Evolutionary conservation across 2,797 vertebrate species (phyloP), one percentile per base, ranked within the genome.

Genomic region (Gouania willdenowi): DNA sequence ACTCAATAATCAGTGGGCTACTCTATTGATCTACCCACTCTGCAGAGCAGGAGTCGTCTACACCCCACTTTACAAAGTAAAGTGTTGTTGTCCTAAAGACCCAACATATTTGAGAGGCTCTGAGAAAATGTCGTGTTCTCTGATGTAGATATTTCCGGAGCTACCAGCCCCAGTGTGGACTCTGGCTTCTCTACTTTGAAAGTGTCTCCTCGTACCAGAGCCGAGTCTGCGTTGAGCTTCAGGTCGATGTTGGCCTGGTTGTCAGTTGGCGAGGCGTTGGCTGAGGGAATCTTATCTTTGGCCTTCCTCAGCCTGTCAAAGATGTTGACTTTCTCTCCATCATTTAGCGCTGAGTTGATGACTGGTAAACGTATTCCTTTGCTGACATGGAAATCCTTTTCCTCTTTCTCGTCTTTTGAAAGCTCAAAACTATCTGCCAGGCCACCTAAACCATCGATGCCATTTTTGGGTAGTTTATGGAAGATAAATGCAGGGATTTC

Each of bases 41-140:
- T n/a, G n/a, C n/a, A n/a, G n/a, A n/a, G n/a, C n/a, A n/a, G n/a
- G n/a, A n/a, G n/a, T n/a, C n/a, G n/a, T n/a, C n/a, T n/a, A n/a
- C n/a, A n/a, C n/a, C n/a, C n/a, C n/a, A n/a, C n/a, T n/a, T n/a
- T n/a, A n/a, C n/a, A n/a, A n/a, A n/a, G n/a, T n/a, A n/a, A n/a
- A n/a, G n/a, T n/a, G n/a, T n/a, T n/a, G n/a, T 66, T 42, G 10
- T 45, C 30, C 12, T 57, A 36, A 12, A 89, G 79, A 15, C 81
- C 32, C 5, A 89, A 84, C 85, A 89, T 89, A 23, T 89, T 89
- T 36, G 87, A 76, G 16, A 90, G 82, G 43, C 85, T 12, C 26
- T 78, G 4, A 4, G 80, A 61, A 28, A 86, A 7, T 54, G n/a
- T n/a, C n/a, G n/a, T n/a, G n/a, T n/a, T n/a, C n/a, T 75, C 60